Conservation (phyloP, 1,140 invertebrate genomes). For the Mesaphorura yosii region DNA sequence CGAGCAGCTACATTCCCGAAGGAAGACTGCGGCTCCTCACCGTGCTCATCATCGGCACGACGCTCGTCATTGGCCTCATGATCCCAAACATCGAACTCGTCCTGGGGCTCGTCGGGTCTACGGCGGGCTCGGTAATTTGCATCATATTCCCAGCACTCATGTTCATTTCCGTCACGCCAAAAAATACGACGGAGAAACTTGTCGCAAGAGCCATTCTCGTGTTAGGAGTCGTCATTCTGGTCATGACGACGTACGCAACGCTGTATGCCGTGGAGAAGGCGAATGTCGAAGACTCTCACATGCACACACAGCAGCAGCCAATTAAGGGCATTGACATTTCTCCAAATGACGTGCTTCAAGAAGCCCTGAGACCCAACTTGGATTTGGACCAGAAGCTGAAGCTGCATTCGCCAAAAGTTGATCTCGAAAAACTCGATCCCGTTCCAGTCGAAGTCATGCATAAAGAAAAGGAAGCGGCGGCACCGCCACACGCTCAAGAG, state of each 20-base stretch:
- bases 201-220: slow-evolving; percentile 37
- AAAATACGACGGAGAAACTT: slow-evolving; percentile 38
- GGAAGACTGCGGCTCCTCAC: slow-evolving; percentile 66
- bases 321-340: not conserved
- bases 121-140: slow-evolving; percentile 87
- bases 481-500: not conserved
- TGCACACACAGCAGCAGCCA: not conserved
- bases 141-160: slow-evolving; percentile 74
- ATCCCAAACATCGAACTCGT: slow-evolving; percentile 86
- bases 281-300: slow-evolving; percentile 9
- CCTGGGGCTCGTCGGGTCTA: slow-evolving; percentile 80
- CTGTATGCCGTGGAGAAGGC: slow-evolving; percentile 58
- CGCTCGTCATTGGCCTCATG: slow-evolving; percentile 61
- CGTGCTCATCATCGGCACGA: slow-evolving; percentile 56
- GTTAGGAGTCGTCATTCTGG: slow-evolving; percentile 64
- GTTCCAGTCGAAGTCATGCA: not conserved
- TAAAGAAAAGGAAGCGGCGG: not conserved
- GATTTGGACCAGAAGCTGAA: not conserved
- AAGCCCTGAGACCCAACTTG: not conserved
- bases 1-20: slow-evolving; percentile 59
- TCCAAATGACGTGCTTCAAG: not conserved
- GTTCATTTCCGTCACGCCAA: slow-evolving; percentile 41
- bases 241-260: slow-evolving; percentile 76
- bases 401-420: not conserved
- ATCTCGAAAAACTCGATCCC: not conserved